Percentiles rank a stretch among this genome's conserved stretches.
Conservation (phyloP, 2,113 vertebrate genomes). For the Tachuris rubrigastra region DNA sequence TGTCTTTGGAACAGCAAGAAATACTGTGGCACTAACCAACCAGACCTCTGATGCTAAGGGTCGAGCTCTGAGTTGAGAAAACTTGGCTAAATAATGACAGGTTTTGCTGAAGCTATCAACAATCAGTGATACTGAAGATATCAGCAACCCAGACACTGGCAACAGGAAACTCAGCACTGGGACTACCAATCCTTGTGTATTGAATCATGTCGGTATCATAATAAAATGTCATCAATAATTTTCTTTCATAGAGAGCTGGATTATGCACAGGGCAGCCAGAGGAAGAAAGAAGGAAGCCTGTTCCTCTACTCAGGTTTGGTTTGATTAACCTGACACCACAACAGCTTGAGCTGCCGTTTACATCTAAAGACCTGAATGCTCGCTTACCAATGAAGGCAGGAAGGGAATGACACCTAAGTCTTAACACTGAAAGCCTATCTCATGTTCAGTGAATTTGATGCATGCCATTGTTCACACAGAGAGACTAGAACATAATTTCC, state of each 20-base stretch:
- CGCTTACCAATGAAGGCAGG: not conserved
- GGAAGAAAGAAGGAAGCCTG: not conserved
- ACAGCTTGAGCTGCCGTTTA: not conserved
- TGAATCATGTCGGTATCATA: not conserved
- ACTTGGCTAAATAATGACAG: not conserved
- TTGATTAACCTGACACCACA: not conserved
- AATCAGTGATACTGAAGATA: not conserved
- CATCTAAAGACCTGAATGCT: not conserved
- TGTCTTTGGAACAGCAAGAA: not conserved
- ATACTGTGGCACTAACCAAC: not conserved
- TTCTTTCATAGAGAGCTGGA: not conserved
- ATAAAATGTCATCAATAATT: not conserved
- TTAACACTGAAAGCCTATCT: not conserved
- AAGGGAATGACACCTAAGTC: not conserved
- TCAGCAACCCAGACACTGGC: not conserved
- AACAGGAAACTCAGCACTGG: not conserved
- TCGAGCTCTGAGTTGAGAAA: not conserved
- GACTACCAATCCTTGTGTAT: not conserved
- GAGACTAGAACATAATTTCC: not conserved
- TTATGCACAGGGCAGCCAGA: not conserved
- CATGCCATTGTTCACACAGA: not conserved
- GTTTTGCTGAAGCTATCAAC: not conserved
- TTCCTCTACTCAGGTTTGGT: not conserved
- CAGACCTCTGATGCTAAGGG: not conserved
- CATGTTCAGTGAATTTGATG: not conserved